Evolutionary conservation across 2,797 vertebrate species (phyloP), one percentile per base, ranked within the genome.

Genomic region (Esox masquinongy): DNA sequence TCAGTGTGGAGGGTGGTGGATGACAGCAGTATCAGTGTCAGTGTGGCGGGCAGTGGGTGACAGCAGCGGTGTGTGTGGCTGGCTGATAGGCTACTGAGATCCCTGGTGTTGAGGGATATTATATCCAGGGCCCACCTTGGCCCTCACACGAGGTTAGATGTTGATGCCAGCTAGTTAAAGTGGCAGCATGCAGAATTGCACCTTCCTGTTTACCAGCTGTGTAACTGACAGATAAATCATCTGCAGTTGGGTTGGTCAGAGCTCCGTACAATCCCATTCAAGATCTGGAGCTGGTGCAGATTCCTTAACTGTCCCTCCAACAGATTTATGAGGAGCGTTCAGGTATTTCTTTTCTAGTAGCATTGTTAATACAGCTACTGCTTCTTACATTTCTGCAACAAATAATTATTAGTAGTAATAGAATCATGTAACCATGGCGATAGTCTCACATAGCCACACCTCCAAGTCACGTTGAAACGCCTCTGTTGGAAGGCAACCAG

Each of bases 1-100:
- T 39, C 7, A 39, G 2, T 39, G 36, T 39, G 36, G 36, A 39
- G 36, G 36, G 36, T 4, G 7, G 36, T 39, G 36, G 36, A 39
- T 39, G 36, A 39, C 7, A 8, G 36, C 36, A 6, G 36, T 39
- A 39, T 39, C 36, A 3, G 7, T 5, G 36, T 39, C 5, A 39
- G 36, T 39, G 36, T 39, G 36, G 7, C 2, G 36, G 29, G 3
- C 29, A 31, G 29, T 31, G 29, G 29, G 3, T 31, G 29, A 31
- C 29, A 31, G 1, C 29, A 31, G 29, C 29, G 3, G 74, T 85
- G 82, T 22, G 73, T 74, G 74, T 86, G 36, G 16, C 26, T 67
- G 31, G 31, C 15, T 50, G 36, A 7, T 26, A 73, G 82, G 84
- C 77, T 88, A 83, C 83, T 79, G 77, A 83, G 83, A 82, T 84